Conservation (phyloP, 2,888 invertebrate species). For the Sesamia inferens region DNA sequence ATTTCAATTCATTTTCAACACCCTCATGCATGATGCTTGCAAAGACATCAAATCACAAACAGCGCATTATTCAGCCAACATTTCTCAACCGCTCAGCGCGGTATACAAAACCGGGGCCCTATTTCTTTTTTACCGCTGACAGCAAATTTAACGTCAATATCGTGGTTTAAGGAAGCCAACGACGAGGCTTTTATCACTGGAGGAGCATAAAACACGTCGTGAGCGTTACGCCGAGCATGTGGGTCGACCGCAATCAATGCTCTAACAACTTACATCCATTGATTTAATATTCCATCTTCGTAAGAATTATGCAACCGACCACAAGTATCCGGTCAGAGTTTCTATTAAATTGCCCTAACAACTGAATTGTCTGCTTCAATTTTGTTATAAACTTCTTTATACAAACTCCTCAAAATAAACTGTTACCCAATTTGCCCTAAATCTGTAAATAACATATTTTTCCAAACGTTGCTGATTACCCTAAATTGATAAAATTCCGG, state of each 20-base stretch:
- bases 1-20: constrained; percentile 16
- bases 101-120: constrained; percentile 37
- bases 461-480: constrained; percentile 21
- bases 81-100: constrained; percentile 31
- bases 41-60: constrained; percentile 31
- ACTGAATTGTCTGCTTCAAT: constrained; percentile 14
- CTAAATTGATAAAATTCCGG: constrained; percentile 32
- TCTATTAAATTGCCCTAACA: constrained; percentile 32
- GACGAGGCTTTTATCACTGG: constrained; percentile 59
- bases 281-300: constrained; percentile 62
- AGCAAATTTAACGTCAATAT: constrained; percentile 59
- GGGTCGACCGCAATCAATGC: constrained; percentile 67
- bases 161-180: constrained; percentile 56
- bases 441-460: constrained; percentile 25
- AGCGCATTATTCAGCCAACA: constrained; percentile 32
- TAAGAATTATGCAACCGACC: constrained; percentile 43
- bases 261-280: constrained; percentile 64
- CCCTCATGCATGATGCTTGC: constrained; percentile 1
- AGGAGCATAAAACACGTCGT: constrained; percentile 61
- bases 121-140: constrained; percentile 47
- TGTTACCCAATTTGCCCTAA: constrained; percentile 14
- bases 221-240: constrained; percentile 66
- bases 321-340: constrained; percentile 29
- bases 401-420: constrained; percentile 14
- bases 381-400: constrained; percentile 5